A percentile compares a stretch with the other conserved stretches of the same genome.
Conservation (phyloP, 2,113 vertebrate genomes). For the Ciconia stormi region DNA sequence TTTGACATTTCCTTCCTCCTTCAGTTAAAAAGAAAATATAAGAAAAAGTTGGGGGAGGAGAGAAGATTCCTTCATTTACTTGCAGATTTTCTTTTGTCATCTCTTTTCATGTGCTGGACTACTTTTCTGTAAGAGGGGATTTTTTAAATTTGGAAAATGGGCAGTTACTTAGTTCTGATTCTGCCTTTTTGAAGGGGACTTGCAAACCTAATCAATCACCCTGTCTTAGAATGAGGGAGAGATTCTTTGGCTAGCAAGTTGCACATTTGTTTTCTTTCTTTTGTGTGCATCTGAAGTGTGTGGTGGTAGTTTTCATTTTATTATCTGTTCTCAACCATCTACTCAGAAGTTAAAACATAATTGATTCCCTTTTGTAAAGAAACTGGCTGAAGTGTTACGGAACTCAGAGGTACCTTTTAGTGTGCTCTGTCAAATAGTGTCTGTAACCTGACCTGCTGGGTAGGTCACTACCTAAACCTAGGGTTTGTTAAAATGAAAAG, state of each 20-base stretch:
- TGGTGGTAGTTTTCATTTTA: neutral
- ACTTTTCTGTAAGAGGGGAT: neutral
- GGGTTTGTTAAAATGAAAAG: neutral
- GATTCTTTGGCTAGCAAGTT: neutral
- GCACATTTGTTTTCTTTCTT: neutral
- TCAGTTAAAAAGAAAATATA: neutral
- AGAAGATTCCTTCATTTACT: neutral
- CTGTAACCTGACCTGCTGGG: neutral
- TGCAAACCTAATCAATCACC: neutral
- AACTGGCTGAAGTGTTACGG: neutral
- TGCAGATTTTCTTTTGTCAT: neutral
- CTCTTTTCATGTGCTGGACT: neutral
- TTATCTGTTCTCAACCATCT: neutral
- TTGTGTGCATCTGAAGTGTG: neutral
- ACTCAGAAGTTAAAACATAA: neutral
- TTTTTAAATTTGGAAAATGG: neutral
- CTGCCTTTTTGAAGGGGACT: neutral
- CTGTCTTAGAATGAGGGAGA: neutral
- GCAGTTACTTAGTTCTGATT: neutral
- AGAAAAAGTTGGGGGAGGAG: neutral
- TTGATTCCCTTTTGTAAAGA: neutral
- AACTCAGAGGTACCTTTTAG: neutral
- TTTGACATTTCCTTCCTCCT: slow-evolving; percentile 53
- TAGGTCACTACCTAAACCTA: neutral
- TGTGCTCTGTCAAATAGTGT: neutral